Evolutionary conservation across 30 jellyfish, hydroid and myxozoan species (phyloP).

Genomic region (Pseudorhiza aurosa): DNA sequence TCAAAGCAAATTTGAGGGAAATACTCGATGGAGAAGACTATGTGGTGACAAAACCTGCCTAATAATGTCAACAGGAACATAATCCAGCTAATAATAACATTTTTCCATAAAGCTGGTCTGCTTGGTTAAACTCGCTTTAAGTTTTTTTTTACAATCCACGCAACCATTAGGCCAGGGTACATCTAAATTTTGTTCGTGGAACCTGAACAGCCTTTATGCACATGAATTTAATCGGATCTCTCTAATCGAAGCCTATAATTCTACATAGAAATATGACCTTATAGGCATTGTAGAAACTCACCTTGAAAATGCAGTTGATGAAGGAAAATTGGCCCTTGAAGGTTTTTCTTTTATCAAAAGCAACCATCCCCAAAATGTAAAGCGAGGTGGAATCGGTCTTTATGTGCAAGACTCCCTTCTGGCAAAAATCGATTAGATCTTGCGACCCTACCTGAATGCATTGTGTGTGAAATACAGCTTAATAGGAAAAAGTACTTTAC

Average conservation of each 20-base stretch:
- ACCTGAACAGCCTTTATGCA: constrained; percentile 25
- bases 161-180: too few relatives aligned
- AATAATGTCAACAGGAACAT: too few relatives aligned
- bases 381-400: constrained; percentile 37
- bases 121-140: too few relatives aligned
- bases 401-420: constrained; percentile 25
- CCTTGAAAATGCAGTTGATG: constrained; percentile 35
- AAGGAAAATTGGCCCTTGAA: constrained; percentile 1
- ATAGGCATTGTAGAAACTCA: too few relatives aligned
- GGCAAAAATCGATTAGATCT: constrained; percentile 34
- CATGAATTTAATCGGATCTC: constrained; percentile 39
- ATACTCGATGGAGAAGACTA: too few relatives aligned
- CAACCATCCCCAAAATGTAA: constrained; percentile 40
- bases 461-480: constrained; percentile 34
- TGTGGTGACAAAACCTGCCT: too few relatives aligned
- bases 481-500: constrained; percentile 28
- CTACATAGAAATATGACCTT: not conserved
- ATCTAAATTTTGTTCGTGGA: constrained; percentile 30
- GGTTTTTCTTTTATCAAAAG: not conserved
- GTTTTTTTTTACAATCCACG: too few relatives aligned
- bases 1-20: too few relatives aligned
- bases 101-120: too few relatives aligned
- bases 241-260: constrained; percentile 11
- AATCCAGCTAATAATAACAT: too few relatives aligned
- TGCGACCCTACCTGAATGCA: constrained; percentile 24